Percentiles rank a stretch among this genome's conserved stretches.
Evolutionary conservation across 2,797 vertebrate genomes (phyloP).

Genomic region (Petrocephalus schoutedeni): DNA sequence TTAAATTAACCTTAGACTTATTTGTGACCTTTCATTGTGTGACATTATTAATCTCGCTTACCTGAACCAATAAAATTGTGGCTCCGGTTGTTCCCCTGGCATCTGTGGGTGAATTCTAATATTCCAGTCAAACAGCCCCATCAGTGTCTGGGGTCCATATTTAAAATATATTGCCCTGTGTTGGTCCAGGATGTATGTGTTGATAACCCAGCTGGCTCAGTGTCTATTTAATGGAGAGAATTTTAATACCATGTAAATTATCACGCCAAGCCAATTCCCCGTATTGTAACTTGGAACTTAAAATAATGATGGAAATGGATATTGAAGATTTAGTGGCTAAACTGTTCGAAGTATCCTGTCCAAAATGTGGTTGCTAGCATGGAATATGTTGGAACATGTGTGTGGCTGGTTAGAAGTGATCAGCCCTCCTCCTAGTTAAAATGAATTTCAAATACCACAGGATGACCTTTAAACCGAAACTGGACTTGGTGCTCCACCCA

Average conservation of each 20-base stretch:
- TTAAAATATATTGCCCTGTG: not conserved
- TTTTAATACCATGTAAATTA: not conserved
- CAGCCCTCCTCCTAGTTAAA: not conserved
- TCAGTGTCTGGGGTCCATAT: not conserved
- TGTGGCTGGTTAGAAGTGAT: not conserved
- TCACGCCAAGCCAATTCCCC: not conserved
- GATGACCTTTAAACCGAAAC: not conserved
- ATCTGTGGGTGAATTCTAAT: not conserved
- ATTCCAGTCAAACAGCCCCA: not conserved
- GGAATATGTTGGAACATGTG: not conserved
- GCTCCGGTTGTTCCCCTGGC: not conserved
- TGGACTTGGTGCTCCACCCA: not conserved
- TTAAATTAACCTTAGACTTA: not conserved
- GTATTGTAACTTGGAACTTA: not conserved
- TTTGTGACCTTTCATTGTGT: not conserved
- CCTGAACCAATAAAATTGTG: not conserved
- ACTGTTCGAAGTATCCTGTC: not conserved
- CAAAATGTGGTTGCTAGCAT: not conserved
- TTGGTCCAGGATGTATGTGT: not conserved
- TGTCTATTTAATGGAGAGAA: no score
- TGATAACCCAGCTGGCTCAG: not conserved
- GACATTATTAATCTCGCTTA: no score
- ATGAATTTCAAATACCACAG: not conserved
- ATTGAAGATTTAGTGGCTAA: not conserved
- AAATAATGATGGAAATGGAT: not conserved